Evolutionary conservation across 2,888 invertebrate species (phyloP), one percentile per base, ranked within the genome.

Genomic region (Dryobota labecula): DNA sequence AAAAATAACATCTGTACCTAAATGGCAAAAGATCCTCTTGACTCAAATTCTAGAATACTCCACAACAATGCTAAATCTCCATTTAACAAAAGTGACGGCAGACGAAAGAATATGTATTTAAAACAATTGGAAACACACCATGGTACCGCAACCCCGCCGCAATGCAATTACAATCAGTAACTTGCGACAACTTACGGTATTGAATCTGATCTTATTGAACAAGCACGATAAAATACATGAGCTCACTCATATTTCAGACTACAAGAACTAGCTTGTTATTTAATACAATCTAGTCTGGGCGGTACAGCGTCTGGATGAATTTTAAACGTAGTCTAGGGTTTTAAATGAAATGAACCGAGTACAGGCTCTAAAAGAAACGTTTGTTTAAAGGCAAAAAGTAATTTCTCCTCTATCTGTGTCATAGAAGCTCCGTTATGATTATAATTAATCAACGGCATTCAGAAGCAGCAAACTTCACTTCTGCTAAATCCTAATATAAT

Each of bases 141-240:
- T 30, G 8, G 20, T 62, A 70, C 57, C 47, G 43, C 56, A 78
- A 51, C 30, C 27, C 18, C 0, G 1, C 47, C 27, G 56, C 51
- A 72, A 66, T 66, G 54, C 53, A 66, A 78, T 82, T 78, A 82
- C 38, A 41, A 45, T 58, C 24, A 51, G 57, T 62, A 57, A 63
- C 56, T 54, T 62, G 65, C 36, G 43, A 41, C 66, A 65, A 49
- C 51, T 65, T 62, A 53, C 20, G 38, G 38, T 77, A 78, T 78
- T 66, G 57, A 58, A 70, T 62, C 54, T 5, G 33, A 66, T 66
- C 36, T 71, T 71, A 78, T 71, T 71, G 58, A 78, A 77, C 41
- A 60, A 61, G 49, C 30, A n/a, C 20, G 57, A 63, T 41, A 60
- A 63, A 70, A 78, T 72, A 78, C 68, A 80, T 60, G 49, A 71